phyloP scores from a whole-genome alignment of 2,113 vertebrate species.

The Calypte anna region DNA sequence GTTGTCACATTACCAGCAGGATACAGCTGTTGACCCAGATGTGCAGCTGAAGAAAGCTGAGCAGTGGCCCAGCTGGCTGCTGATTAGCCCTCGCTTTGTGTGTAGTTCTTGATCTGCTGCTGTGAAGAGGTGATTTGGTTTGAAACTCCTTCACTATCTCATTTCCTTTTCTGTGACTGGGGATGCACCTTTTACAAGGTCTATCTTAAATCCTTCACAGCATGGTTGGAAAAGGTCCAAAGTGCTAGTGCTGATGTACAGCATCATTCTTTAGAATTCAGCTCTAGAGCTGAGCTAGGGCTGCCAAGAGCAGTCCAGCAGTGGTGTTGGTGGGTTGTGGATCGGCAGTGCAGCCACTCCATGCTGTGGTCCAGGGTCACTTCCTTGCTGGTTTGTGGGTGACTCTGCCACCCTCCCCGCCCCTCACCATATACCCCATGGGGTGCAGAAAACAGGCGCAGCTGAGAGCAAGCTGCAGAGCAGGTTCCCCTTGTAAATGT shows the following conservation, averaged over 20 bases:
- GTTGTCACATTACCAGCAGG: background rate
- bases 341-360: fast-evolving
- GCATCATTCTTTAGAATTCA: background rate
- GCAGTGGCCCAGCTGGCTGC: background rate
- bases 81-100: fast-evolving
- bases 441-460: fast-evolving
- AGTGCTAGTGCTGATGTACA: fast-evolving
- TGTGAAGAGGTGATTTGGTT: background rate
- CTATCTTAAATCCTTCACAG: background rate
- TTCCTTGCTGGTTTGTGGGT: too few species aligned
- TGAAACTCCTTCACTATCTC: background rate
- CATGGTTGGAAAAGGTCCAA: background rate
- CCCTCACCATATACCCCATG: fast-evolving
- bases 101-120: background rate
- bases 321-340: background rate
- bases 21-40: background rate
- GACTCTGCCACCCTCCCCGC: fast-evolving
- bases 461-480: background rate
- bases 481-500: fast-evolving
- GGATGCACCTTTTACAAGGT: background rate
- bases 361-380: background rate
- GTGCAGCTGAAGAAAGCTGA: background rate
- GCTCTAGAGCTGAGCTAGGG: background rate
- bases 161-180: fast-evolving
- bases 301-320: fast-evolving